phyloP scores from a whole-genome alignment of 1,140 invertebrate genomes.

The Anadara kagoshimensis region DNA sequence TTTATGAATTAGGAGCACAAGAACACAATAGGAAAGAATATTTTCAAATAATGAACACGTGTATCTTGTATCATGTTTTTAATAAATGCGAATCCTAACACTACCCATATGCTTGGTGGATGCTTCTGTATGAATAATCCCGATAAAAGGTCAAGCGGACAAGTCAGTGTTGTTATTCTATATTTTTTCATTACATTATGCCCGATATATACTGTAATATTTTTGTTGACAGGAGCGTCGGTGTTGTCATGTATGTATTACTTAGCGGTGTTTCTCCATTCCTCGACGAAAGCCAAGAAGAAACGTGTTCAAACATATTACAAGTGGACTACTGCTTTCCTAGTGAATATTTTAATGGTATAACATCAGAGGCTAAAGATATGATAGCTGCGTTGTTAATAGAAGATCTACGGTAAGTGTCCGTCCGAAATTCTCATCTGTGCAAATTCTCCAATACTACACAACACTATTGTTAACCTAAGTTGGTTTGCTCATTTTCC shows the following conservation, averaged over 20 bases:
- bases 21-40: no score
- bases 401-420: slow-evolving; percentile 70
- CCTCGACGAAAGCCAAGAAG: slow-evolving; percentile 87
- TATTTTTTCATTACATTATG: no score
- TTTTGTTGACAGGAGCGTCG: slow-evolving; percentile 78
- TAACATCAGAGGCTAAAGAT: slow-evolving; percentile 83
- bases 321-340: slow-evolving; percentile 89
- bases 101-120: no score
- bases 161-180: not conserved
- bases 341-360: slow-evolving; percentile 84
- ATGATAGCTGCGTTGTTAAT: slow-evolving; percentile 80
- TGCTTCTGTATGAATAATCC: no score
- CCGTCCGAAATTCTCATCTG: not conserved
- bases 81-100: no score
- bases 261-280: slow-evolving; percentile 87
- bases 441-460: not conserved
- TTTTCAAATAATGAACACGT: no score
- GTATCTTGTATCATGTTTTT: no score
- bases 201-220: slow-evolving; percentile 1
- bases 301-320: slow-evolving; percentile 88
- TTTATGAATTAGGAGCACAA: no score
- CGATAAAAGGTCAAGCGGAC: no score
- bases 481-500: not conserved
- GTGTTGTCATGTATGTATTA: slow-evolving; percentile 86
- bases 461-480: not conserved